phyloP scores from a whole-genome alignment of 1,140 invertebrate genomes.

The Glossosoma conforme region DNA sequence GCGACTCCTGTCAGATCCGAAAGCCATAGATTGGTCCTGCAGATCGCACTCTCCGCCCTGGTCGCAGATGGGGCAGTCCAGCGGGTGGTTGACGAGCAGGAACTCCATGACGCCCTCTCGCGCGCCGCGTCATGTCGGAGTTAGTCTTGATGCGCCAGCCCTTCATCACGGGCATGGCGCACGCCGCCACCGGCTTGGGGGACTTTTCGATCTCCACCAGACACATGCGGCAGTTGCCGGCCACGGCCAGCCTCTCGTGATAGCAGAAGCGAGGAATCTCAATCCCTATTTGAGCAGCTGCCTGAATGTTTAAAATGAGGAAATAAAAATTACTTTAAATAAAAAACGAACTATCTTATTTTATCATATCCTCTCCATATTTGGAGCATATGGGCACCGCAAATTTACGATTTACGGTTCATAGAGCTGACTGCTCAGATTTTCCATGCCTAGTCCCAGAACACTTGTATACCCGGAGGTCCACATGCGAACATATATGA shows the following conservation, averaged over 20 bases:
- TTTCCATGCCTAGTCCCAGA: too few species aligned
- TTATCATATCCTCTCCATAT: too few species aligned
- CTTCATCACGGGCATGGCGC: constrained; percentile 99
- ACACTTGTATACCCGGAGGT: too few species aligned
- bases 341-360: too few species aligned
- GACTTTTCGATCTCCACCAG: constrained; percentile 97
- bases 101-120: constrained; percentile 99
- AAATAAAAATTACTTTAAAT: too few species aligned
- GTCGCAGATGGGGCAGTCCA: constrained; percentile 99
- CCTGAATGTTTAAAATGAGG: constrained; percentile 53
- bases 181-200: constrained; percentile 94
- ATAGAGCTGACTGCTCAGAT: too few species aligned
- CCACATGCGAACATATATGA: too few species aligned
- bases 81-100: constrained; percentile 94
- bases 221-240: constrained; percentile 99
- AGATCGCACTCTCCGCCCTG: constrained; percentile 99
- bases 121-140: constrained; percentile 88
- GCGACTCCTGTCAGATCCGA: constrained; percentile 92
- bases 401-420: too few species aligned
- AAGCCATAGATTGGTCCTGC: constrained; percentile 99
- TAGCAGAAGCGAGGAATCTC: constrained; percentile 99
- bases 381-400: too few species aligned
- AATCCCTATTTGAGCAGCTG: constrained; percentile 90
- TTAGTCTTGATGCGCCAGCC: constrained; percentile 95
- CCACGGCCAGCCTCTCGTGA: constrained; percentile 95